A percentile compares a stretch with the other conserved stretches of the same genome.
These are phyloP conservation scores for Rhombomys opimus DNA, from an alignment of 2,113 vertebrate genomes.

Conservation along the genomic window DNA sequence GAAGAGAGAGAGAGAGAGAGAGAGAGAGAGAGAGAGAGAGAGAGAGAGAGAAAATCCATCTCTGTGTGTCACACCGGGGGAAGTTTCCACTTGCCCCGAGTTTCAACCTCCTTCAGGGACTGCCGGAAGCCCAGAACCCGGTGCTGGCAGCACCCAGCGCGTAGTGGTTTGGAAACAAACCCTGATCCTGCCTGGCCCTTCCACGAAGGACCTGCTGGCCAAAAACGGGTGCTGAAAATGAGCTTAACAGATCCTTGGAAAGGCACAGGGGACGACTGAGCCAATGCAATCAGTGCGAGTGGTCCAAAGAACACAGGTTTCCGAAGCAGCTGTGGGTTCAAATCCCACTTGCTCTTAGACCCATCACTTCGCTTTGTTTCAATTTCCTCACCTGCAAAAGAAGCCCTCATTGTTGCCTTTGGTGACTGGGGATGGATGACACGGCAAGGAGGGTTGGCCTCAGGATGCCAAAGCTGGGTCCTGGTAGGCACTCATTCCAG, in stretches of 20 bases:
- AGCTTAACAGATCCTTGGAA: background rate
- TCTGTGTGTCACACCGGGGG: constrained; percentile 58
- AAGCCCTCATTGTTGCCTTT: background rate
- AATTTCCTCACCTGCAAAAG: constrained; percentile 4
- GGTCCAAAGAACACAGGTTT: background rate
- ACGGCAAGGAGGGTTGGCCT: background rate
- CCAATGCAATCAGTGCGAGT: background rate
- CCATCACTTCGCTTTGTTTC: background rate
- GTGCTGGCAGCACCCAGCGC: constrained; percentile 55
- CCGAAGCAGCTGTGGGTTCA: background rate
- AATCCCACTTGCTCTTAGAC: background rate
- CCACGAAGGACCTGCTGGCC: constrained; percentile 1
- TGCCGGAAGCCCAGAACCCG: background rate
- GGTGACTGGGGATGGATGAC: no score
- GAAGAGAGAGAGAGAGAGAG: background rate
- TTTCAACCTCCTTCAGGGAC: constrained; percentile 71
- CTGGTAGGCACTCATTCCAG: background rate
- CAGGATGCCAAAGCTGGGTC: background rate
- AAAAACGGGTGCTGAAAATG: background rate
- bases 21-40: constrained; percentile 50
- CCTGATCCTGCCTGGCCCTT: constrained; percentile 1
- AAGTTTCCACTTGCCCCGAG: constrained; percentile 78
- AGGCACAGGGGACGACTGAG: background rate
- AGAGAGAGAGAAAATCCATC: constrained; percentile 49
- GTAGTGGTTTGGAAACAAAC: constrained; percentile 56